These are phyloP conservation scores for Dendroctonus ponderosae DNA, from an alignment of 1,140 invertebrate species.

Conservation along the genomic window DNA sequence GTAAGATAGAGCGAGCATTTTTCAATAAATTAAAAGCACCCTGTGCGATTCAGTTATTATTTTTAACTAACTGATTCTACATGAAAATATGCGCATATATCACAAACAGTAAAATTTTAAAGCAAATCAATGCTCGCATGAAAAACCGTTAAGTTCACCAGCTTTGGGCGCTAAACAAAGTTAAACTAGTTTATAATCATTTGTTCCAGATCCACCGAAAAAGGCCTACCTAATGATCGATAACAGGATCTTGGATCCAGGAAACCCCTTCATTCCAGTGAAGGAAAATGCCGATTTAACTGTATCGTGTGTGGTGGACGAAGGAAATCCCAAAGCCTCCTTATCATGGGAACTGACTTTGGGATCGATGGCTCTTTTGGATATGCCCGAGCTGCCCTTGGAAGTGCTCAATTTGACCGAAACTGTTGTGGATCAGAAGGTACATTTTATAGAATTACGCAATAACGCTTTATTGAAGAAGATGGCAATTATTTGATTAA, in stretches of 20 bases:
- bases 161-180: background rate
- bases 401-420: conserved; percentile 50
- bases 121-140: too few species aligned
- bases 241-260: conserved; percentile 73
- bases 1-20: background rate
- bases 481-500: background rate
- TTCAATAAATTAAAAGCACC: too few species aligned
- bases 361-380: conserved; percentile 55
- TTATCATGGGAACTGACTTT: conserved; percentile 70
- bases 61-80: too few species aligned
- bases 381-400: conserved; percentile 55
- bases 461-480: background rate
- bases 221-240: conserved; percentile 78
- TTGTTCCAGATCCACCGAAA: conserved; percentile 68
- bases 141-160: too few species aligned
- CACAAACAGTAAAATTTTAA: too few species aligned
- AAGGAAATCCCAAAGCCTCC: conserved; percentile 74
- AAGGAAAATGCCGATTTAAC: conserved; percentile 76
- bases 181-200: background rate
- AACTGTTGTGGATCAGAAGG: conserved; percentile 50
- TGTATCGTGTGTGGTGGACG: conserved; percentile 79
- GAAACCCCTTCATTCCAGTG: conserved; percentile 79
- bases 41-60: too few species aligned
- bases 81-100: too few species aligned
- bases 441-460: conserved; percentile 27